Evolutionary conservation across 2,888 invertebrate species (phyloP).

Genomic region (Calameuta filiformis): DNA sequence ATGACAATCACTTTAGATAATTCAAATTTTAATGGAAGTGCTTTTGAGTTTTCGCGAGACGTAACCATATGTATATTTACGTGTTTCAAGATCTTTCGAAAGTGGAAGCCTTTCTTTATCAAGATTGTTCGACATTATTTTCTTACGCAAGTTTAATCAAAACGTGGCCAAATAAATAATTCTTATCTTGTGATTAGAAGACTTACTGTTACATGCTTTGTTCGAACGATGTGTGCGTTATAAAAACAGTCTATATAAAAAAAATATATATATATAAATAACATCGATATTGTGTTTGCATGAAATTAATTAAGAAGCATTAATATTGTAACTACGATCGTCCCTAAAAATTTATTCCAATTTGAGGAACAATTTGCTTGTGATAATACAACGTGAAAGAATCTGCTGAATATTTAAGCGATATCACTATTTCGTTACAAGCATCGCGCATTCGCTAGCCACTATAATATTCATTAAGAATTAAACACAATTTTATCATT

Average conservation of each 20-base stretch:
- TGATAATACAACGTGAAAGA: too few relatives aligned
- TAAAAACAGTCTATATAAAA: neutral
- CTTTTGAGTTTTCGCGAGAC: neutral
- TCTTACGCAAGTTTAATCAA: neutral
- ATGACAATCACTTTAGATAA: constrained; percentile 34
- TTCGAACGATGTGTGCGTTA: neutral
- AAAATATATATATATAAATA: neutral
- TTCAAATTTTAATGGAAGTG: constrained; percentile 3
- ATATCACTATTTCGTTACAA: neutral
- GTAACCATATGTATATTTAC: neutral
- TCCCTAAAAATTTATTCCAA: too few relatives aligned
- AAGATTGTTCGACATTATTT: neutral
- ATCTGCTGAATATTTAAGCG: neutral
- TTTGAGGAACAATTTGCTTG: too few relatives aligned
- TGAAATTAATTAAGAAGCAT: neutral
- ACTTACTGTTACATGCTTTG: neutral
- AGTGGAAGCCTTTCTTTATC: too few relatives aligned
- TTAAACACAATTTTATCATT: neutral
- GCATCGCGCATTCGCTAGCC: neutral
- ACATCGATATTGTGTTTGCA: neutral
- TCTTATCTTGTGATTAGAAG: neutral
- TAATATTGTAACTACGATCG: neutral
- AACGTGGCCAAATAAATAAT: neutral
- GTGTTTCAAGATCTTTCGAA: neutral
- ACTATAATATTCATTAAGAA: neutral